Percentiles rank a stretch among this genome's conserved stretches.
Conservation (phyloP, 2,797 vertebrate genomes). For the Danio aesculapii region DNA sequence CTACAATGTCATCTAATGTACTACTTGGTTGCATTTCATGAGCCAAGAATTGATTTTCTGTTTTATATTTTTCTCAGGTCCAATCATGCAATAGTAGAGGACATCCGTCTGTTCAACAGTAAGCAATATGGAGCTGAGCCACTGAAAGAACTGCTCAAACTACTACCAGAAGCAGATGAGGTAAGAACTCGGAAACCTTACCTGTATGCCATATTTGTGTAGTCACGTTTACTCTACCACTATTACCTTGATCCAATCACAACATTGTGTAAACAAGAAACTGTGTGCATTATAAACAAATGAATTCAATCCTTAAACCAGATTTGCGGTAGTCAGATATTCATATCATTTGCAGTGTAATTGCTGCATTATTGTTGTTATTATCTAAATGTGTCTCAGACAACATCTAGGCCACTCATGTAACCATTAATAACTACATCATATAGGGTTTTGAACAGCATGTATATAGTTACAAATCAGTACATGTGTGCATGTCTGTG, state of each 20-base stretch:
- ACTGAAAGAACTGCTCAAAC: slow-evolving; percentile 92
- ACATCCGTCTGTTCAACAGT: slow-evolving; percentile 87
- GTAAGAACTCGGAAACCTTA: slow-evolving; percentile 71
- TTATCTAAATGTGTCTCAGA: not conserved
- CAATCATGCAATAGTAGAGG: slow-evolving; percentile 90
- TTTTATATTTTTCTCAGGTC: slow-evolving; percentile 76
- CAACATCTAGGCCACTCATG: not conserved
- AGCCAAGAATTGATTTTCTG: slow-evolving; percentile 11
- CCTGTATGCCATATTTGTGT: not conserved
- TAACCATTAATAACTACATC: not conserved
- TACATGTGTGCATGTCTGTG: too few species aligned
- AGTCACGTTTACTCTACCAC: too few species aligned
- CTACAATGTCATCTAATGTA: not conserved
- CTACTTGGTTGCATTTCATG: too few species aligned
- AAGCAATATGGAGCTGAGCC: slow-evolving; percentile 88
- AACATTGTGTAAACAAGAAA: not conserved
- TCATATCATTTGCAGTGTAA: not conserved
- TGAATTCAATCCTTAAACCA: not conserved
- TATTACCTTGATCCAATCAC: too few species aligned
- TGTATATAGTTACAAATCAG: not conserved
- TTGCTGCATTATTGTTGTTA: not conserved
- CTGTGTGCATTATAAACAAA: not conserved
- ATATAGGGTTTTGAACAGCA: not conserved
- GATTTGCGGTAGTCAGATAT: not conserved
- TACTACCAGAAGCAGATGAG: slow-evolving; percentile 94